Evolutionary conservation across 1,140 invertebrate species (phyloP).

Genomic region (Sogatella furcifera): DNA sequence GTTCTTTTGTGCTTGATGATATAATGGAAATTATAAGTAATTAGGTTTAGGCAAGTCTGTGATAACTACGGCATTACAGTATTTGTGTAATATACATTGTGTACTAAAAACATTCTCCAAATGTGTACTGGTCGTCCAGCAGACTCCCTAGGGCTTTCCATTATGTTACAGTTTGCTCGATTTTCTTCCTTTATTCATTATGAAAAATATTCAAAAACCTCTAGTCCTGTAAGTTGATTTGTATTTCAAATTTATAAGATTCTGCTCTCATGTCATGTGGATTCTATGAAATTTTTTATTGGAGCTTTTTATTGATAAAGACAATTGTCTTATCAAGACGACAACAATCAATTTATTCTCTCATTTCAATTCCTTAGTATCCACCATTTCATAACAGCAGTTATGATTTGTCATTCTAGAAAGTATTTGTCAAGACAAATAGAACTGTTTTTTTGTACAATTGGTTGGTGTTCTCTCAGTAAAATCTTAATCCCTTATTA

Average conservation of each 20-base stretch:
- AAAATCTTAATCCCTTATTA: no score
- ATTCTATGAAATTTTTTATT: neutral
- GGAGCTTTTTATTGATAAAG: neutral
- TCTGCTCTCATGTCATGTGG: neutral
- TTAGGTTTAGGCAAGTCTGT: slow-evolving; percentile 29
- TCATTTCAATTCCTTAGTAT: no score
- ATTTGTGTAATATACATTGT: slow-evolving; percentile 1
- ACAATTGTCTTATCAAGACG: neutral
- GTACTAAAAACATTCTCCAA: neutral
- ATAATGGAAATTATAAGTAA: slow-evolving; percentile 1
- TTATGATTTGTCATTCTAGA: no score
- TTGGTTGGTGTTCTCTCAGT: no score
- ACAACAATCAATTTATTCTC: neutral
- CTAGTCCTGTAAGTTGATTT: neutral
- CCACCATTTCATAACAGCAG: no score
- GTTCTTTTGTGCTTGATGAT: slow-evolving; percentile 15
- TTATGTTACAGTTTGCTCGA: neutral
- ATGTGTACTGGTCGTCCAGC: neutral
- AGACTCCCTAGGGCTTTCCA: neutral
- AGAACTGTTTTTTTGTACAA: no score
- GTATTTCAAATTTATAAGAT: neutral
- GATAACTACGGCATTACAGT: slow-evolving; percentile 26
- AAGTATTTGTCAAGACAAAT: no score
- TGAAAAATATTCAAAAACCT: neutral
- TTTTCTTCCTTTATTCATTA: neutral